Percentiles rank a stretch among this genome's conserved stretches.
These are phyloP conservation scores for Nemoura dubitans DNA, from an alignment of 2,888 invertebrate species.

Conservation along the genomic window DNA sequence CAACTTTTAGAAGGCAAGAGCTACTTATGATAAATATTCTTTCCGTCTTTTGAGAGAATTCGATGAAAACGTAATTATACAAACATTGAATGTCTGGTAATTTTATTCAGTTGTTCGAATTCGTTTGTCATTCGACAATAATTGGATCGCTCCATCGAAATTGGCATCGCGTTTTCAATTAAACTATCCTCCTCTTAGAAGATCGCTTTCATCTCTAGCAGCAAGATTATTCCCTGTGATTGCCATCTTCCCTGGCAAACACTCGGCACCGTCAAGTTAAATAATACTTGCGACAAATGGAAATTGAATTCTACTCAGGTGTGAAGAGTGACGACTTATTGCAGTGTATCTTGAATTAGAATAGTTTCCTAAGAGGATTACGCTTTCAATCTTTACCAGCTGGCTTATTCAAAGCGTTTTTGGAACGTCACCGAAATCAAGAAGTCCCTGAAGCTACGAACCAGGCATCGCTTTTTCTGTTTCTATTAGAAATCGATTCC, in stretches of 20 bases:
- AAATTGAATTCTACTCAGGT: constrained; percentile 7
- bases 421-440: background rate
- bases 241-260: background rate
- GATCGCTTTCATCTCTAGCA: background rate
- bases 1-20: background rate
- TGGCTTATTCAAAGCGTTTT: background rate
- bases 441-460: background rate
- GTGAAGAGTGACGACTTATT: constrained; percentile 3
- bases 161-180: background rate
- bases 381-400: background rate
- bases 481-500: too few species aligned
- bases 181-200: background rate
- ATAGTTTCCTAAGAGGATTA: constrained; percentile 3
- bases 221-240: background rate
- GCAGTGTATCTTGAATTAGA: background rate
- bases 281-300: background rate
- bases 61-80: background rate
- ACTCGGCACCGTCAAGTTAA: background rate
- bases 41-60: background rate
- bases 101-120: background rate
- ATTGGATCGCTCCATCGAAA: background rate
- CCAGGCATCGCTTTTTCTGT: background rate
- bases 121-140: background rate
- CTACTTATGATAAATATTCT: background rate
- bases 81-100: background rate